A percentile compares a stretch with the other conserved stretches of the same genome.
Conservation (phyloP, 2,797 vertebrate genomes). For the Sebastiscus tertius region DNA sequence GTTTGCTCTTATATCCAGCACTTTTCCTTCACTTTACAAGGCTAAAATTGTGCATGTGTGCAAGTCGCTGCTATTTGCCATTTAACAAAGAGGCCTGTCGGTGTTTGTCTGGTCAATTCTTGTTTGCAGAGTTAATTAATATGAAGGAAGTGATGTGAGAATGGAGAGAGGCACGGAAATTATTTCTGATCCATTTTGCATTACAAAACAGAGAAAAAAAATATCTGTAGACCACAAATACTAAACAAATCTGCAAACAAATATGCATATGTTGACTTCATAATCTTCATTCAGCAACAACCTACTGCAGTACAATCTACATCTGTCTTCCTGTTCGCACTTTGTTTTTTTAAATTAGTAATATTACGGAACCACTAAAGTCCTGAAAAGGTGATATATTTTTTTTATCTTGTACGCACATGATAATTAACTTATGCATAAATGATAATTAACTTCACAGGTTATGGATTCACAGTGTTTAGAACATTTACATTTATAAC, state of each 20-base stretch:
- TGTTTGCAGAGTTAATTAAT: constrained; percentile 53
- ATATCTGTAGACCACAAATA: constrained; percentile 4
- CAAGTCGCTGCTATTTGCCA: constrained; percentile 15
- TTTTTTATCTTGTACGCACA: too few relatives aligned
- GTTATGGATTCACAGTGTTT: too few relatives aligned
- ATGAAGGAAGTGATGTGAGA: background rate
- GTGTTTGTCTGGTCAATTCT: constrained; percentile 39
- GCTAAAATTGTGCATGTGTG: background rate
- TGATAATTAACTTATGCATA: too few relatives aligned
- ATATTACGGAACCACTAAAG: too few relatives aligned
- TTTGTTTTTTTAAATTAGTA: too few relatives aligned
- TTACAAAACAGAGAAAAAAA: constrained; percentile 5
- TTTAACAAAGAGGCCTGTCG: constrained; percentile 20
- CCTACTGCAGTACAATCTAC: background rate
- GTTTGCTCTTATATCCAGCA: background rate
- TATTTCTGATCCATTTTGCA: constrained; percentile 22
- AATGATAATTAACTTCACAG: too few relatives aligned
- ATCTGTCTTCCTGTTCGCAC: background rate
- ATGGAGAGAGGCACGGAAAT: constrained; percentile 1
- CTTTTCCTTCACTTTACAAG: background rate
- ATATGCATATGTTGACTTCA: background rate
- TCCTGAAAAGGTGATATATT: too few relatives aligned
- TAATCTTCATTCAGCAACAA: background rate
- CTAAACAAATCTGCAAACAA: background rate
- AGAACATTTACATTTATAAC: too few relatives aligned